Evolutionary conservation across 37 sponge, comb jelly and placozoan species (phyloP).

Genomic region (Beroe ovata): DNA sequence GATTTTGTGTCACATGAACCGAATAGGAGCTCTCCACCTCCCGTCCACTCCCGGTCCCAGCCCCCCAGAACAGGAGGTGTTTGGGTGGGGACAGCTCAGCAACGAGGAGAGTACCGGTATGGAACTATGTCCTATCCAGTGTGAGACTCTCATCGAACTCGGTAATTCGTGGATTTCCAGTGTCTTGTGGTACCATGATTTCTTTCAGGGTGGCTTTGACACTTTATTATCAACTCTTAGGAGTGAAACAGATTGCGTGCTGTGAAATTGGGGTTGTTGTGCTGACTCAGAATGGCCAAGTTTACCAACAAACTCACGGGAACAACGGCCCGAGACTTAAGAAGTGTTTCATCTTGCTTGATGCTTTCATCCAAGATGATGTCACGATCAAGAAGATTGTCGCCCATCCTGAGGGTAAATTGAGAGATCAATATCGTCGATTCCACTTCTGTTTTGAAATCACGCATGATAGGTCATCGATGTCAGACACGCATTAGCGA

Average conservation of each 20-base stretch:
- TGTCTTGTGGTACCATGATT: too few relatives aligned
- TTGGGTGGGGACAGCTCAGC: conserved; percentile 48
- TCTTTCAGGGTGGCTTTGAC: too few relatives aligned
- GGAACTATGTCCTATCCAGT: conserved; percentile 48
- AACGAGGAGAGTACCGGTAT: conserved; percentile 67
- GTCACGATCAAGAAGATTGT: conserved; percentile 63
- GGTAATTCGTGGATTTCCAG: conserved; percentile 19
- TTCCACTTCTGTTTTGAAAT: too few relatives aligned
- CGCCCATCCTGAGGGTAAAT: conserved; percentile 61
- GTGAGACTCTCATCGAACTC: conserved; percentile 59
- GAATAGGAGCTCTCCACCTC: conserved; percentile 43
- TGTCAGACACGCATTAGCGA: too few relatives aligned
- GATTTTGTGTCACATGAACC: conserved; percentile 41
- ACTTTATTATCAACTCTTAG: too few relatives aligned
- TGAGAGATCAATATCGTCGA: too few relatives aligned
- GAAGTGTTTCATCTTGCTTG: conserved; percentile 55
- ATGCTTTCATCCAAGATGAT: conserved; percentile 52
- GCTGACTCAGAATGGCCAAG: conserved; percentile 72
- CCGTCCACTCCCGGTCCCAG: conserved; percentile 38
- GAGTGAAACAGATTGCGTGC: conserved; percentile 72
- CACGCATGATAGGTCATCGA: too few relatives aligned
- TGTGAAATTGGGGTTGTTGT: conserved; percentile 70
- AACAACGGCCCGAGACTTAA: conserved; percentile 61
- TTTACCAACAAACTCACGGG: conserved; percentile 69
- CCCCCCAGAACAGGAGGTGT: conserved; percentile 61